Conservation (phyloP, 2,888 invertebrate genomes). For the Pimpla rufipes region DNA sequence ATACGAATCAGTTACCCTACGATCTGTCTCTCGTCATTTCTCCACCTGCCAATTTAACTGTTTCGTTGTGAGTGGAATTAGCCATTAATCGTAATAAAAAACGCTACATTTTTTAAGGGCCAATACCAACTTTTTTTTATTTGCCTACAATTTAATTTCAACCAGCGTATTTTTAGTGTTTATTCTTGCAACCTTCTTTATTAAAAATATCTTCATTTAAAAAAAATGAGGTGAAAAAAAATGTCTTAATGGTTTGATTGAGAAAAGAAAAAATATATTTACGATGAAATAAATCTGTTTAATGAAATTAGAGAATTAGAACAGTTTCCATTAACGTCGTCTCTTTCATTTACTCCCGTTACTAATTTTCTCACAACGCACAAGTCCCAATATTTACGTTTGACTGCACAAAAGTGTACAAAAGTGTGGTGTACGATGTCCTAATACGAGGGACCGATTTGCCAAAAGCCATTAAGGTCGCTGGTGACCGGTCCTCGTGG, state of each 20-base stretch:
- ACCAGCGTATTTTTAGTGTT: too few species aligned
- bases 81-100: too few species aligned
- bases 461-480: constrained; percentile 80
- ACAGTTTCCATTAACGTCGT: background rate
- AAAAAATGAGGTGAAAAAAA: too few species aligned
- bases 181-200: too few species aligned
- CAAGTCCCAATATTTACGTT: background rate
- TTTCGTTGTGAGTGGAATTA: background rate
- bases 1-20: constrained; percentile 40
- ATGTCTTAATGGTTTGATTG: too few species aligned
- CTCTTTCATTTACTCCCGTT: background rate
- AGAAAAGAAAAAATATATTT: too few species aligned
- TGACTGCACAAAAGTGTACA: background rate
- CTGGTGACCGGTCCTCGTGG: constrained; percentile 46
- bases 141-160: too few species aligned
- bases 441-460: constrained; percentile 65
- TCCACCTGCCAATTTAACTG: background rate
- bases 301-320: background rate
- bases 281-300: background rate
- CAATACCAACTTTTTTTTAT: too few species aligned
- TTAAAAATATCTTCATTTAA: too few species aligned
- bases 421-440: background rate
- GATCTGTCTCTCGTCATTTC: background rate
- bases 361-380: background rate
- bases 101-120: too few species aligned